Evolutionary conservation across 2,797 vertebrate species (phyloP).

Genomic region (Astyanax mexicanus): DNA sequence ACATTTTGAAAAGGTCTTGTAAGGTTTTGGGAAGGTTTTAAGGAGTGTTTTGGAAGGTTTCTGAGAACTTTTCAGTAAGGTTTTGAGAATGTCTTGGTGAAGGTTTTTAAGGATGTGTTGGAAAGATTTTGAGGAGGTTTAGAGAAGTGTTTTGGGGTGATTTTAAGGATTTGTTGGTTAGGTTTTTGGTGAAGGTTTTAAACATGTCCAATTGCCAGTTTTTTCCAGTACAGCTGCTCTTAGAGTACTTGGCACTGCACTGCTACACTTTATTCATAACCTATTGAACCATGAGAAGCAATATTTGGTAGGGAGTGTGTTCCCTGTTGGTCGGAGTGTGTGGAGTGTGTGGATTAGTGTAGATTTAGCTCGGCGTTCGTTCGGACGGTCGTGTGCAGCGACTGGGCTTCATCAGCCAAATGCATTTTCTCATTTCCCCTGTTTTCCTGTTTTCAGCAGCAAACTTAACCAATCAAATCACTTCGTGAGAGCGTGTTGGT

Average conservation of each 20-base stretch:
- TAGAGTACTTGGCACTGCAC: constrained; percentile 12
- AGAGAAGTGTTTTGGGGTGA: too few relatives aligned
- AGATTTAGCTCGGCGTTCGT: constrained; percentile 12
- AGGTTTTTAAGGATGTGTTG: too few relatives aligned
- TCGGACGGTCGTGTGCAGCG: constrained; percentile 6
- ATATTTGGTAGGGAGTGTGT: not conserved
- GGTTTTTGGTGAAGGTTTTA: too few relatives aligned
- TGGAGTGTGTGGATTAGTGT: not conserved
- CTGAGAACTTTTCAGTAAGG: too few relatives aligned
- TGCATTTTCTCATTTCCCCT: not conserved
- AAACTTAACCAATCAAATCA: not conserved
- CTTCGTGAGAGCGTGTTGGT: not conserved
- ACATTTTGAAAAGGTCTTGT: too few relatives aligned
- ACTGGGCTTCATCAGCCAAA: not conserved
- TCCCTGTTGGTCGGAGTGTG: constrained; percentile 7
- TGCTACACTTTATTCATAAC: constrained; percentile 13
- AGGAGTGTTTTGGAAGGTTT: too few relatives aligned
- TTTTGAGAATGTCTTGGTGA: too few relatives aligned
- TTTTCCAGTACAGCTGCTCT: constrained; percentile 5
- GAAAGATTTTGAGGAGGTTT: too few relatives aligned
- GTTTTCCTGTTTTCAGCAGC: not conserved
- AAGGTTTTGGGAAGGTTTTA: too few relatives aligned
- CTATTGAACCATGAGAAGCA: constrained; percentile 1
- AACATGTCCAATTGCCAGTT: constrained; percentile 21
- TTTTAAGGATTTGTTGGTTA: too few relatives aligned